Evolutionary conservation across 2,113 vertebrate species (phyloP), one percentile per base, ranked within the genome.

Genomic region (Hepsetus odoe): DNA sequence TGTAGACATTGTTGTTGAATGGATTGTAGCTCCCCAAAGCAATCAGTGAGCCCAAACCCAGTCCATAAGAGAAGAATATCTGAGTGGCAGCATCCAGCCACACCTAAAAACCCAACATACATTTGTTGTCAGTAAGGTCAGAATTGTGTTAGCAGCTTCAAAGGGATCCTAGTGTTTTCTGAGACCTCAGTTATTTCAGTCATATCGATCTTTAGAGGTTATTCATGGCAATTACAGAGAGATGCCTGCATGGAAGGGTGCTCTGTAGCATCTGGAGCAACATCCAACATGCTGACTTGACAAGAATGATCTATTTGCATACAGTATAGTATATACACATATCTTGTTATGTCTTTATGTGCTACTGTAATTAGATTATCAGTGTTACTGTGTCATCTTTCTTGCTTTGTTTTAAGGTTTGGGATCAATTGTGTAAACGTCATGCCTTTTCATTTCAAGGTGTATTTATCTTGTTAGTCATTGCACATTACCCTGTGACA

Each of bases 31-130:
- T 97, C 20, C 96, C 96, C 85, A 97, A 84, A 5, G 96, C 95
- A 0, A 97, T 95, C 66, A 97, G 90, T 3, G 95, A 97, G 11
- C 96, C 96, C 69, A 97, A 85, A 22, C 96, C 96, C 80, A 97
- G 84, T 6, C 96, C 96, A 0, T 97, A 97, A 32, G 96, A 97
- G 73, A 97, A 97, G 88, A 97, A 97, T 83, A 97, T 97, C 74
- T 97, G 96, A 2, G 96, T 97, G 18, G 96, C 96, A 13, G 96
- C 96, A 0, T 97, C 96, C 88, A 97, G 89, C 96, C 96, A 97
- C 80, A 97, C 96, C 96, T 97, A 82, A 0, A 81, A 49, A 82
- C n/a, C n/a, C n/a, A n/a, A n/a, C n/a, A 82, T 28, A 42, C 12
- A 42, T 11, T n/a, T n/a, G n/a, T n/a, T n/a, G n/a, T n/a, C n/a